Conservation (phyloP, 2,797 vertebrate species). For the Tragopan temminckii region DNA sequence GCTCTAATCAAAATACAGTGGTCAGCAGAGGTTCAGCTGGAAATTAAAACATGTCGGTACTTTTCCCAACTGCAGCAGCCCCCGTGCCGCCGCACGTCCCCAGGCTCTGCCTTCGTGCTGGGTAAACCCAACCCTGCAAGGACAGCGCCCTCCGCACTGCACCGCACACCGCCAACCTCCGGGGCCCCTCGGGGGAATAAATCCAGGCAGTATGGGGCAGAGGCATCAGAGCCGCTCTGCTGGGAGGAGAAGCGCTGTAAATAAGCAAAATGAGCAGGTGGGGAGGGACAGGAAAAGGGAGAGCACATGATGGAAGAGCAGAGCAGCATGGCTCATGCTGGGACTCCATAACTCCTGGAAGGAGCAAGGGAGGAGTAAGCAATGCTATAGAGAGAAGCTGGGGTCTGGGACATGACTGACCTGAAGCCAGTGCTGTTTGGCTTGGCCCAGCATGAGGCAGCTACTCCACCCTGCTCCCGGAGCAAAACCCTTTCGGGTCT, state of each 20-base stretch:
- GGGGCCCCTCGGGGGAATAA: accelerated
- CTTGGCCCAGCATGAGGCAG: too few species aligned
- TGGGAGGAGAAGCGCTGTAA: neutral
- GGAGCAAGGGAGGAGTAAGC: accelerated
- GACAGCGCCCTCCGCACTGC: accelerated
- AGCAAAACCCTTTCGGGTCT: neutral
- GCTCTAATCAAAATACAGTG: conserved; percentile 67
- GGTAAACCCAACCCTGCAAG: accelerated
- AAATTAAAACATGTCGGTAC: conserved; percentile 52
- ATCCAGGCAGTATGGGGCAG: accelerated
- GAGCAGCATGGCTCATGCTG: accelerated
- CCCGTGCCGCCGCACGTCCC: accelerated
- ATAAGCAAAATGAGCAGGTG: neutral
- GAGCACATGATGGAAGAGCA: accelerated
- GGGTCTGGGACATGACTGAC: accelerated
- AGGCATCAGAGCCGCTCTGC: accelerated
- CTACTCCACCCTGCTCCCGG: neutral
- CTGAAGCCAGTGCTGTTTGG: neutral
- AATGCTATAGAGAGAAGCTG: accelerated
- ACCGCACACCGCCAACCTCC: neutral
- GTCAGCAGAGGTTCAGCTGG: conserved; percentile 48
- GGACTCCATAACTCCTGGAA: accelerated
- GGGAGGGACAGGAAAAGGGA: neutral
- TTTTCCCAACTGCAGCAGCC: conserved; percentile 10
- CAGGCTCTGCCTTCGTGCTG: neutral